A percentile compares a stretch with the other conserved stretches of the same genome.
These are phyloP conservation scores for Phania funesta DNA, from an alignment of 2,888 invertebrate species.

Conservation along the genomic window DNA sequence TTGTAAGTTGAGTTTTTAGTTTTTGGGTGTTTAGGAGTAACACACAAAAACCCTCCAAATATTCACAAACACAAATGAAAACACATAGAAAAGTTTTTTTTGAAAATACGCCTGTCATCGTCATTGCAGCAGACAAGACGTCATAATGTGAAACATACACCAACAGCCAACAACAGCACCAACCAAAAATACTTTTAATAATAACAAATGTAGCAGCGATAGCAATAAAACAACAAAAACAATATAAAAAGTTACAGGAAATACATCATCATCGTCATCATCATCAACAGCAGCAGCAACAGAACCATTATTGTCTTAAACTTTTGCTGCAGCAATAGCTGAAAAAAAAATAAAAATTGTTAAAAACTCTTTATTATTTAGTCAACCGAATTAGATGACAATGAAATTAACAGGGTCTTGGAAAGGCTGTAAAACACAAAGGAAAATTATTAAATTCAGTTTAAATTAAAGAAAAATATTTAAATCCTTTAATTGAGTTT, in stretches of 20 bases:
- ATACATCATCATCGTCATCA: constrained; percentile 61
- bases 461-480: constrained; percentile 25
- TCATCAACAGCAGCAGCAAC: not conserved
- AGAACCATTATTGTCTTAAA: constrained; percentile 32
- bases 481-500: constrained; percentile 53
- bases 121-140: constrained; percentile 64
- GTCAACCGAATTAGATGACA: constrained; percentile 28
- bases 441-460: not conserved
- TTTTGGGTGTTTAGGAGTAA: constrained; percentile 33
- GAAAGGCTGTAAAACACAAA: not conserved
- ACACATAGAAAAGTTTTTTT: constrained; percentile 50
- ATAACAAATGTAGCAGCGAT: constrained; percentile 24
- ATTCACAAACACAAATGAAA: constrained; percentile 10
- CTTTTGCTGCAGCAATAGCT: not conserved
- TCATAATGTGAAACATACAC: constrained; percentile 61
- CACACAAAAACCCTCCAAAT: not conserved
- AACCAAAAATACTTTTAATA: constrained; percentile 21
- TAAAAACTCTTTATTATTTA: constrained; percentile 29
- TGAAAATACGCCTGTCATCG: constrained; percentile 62
- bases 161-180: constrained; percentile 35
- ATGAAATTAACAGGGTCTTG: constrained; percentile 43
- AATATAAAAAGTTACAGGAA: constrained; percentile 45
- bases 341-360: not conserved
- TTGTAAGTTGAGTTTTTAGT: constrained; percentile 32
- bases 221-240: not conserved